These are phyloP conservation scores for Tetranychus piercei DNA, from an alignment of 2,888 invertebrate species.

Conservation along the genomic window DNA sequence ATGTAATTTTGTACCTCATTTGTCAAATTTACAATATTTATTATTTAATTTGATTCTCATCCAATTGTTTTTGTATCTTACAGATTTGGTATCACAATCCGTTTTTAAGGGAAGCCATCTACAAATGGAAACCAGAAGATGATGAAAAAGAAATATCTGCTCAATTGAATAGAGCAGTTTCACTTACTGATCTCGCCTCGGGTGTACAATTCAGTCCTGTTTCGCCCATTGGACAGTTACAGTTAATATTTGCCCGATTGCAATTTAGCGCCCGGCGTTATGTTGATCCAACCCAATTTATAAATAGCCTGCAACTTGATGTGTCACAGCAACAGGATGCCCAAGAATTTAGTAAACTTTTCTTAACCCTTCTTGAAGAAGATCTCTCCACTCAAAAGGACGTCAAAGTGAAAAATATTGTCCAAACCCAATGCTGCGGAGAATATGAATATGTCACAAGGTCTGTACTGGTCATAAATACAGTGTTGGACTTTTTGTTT, in stretches of 20 bases:
- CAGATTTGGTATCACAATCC: conserved; percentile 46
- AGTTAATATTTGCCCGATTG: conserved; percentile 43
- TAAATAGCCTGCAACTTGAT: conserved; percentile 41
- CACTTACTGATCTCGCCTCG: background rate
- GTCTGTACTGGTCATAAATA: conserved; percentile 26
- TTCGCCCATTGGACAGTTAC: conserved; percentile 40
- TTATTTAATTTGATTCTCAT: background rate
- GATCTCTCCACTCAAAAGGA: conserved; percentile 34
- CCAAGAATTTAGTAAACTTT: conserved; percentile 46
- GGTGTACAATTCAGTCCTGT: conserved; percentile 8
- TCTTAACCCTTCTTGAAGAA: conserved; percentile 41
- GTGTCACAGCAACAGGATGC: conserved; percentile 45
- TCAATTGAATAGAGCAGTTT: conserved; percentile 8
- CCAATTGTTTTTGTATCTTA: background rate
- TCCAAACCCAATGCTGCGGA: conserved; percentile 37
- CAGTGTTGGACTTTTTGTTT: background rate
- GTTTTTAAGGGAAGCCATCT: conserved; percentile 39
- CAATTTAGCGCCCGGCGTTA: conserved; percentile 39
- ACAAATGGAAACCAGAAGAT: conserved; percentile 38
- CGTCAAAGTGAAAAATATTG: conserved; percentile 32
- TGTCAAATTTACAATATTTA: background rate
- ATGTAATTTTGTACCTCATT: background rate
- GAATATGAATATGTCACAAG: conserved; percentile 38
- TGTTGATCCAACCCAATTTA: conserved; percentile 42
- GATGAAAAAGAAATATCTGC: conserved; percentile 17